Percentiles rank a stretch among this genome's conserved stretches.
Evolutionary conservation across 1,140 invertebrate species (phyloP).

Genomic region (Cyclargus thomasi): DNA sequence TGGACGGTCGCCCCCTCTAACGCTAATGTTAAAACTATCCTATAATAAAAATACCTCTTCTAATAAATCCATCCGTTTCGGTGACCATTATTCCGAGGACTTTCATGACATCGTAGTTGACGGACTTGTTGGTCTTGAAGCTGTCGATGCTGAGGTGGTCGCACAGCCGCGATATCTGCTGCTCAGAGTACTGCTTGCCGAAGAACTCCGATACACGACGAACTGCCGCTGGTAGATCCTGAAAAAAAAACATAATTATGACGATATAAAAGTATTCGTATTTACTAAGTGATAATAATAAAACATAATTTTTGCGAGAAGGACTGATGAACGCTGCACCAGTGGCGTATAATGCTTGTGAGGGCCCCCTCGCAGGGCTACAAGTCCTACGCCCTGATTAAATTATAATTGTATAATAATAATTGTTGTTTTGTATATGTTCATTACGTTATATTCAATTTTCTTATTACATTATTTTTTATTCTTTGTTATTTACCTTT

Average conservation of each 20-base stretch:
- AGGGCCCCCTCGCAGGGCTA: neutral
- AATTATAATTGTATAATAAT: neutral
- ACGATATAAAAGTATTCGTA: neutral
- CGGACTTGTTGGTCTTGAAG: slow-evolving; percentile 84
- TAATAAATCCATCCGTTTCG: slow-evolving; percentile 77
- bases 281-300: neutral
- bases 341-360: neutral
- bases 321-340: neutral
- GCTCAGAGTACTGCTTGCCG: slow-evolving; percentile 71
- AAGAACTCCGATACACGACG: slow-evolving; percentile 78
- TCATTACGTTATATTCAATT: neutral
- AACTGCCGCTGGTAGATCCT: slow-evolving; percentile 77
- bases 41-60: slow-evolving; percentile 64
- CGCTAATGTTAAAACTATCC: no score
- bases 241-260: slow-evolving; percentile 20
- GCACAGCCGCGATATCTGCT: slow-evolving; percentile 74
- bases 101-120: slow-evolving; percentile 79
- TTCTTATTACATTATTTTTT: neutral
- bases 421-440: neutral
- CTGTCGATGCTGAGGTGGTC: slow-evolving; percentile 82
- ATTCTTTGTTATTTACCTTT: slow-evolving; percentile 34
- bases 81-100: slow-evolving; percentile 75
- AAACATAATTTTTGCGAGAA: neutral
- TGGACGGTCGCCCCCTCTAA: no score
- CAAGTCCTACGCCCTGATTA: neutral